Evolutionary conservation across 2,113 vertebrate species (phyloP).

Genomic region (Chamaetylas fuelleborni): DNA sequence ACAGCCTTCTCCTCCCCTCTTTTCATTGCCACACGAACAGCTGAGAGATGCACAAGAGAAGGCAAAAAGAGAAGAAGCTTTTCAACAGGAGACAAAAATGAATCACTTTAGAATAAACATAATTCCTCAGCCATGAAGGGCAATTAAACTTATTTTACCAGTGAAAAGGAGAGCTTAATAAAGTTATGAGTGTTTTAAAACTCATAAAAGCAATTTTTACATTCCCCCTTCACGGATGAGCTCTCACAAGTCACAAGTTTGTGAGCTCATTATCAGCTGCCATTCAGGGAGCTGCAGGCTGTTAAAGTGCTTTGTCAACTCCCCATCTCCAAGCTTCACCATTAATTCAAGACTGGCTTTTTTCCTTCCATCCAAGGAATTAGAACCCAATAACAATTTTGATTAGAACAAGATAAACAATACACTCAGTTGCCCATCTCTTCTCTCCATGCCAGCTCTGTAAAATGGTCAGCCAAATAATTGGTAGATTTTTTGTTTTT

Average conservation of each 20-base stretch:
- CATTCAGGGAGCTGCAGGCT: neutral
- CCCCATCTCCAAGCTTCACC: neutral
- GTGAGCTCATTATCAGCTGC: conserved; percentile 11
- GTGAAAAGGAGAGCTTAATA: conserved; percentile 27
- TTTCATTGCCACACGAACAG: neutral
- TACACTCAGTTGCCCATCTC: neutral
- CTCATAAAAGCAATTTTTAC: conserved; percentile 39
- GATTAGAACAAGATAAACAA: neutral
- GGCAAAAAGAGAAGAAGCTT: neutral
- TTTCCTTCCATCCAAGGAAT: neutral
- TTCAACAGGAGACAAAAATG: neutral
- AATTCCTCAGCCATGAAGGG: conserved; percentile 56
- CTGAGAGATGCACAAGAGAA: neutral
- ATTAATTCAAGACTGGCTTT: neutral
- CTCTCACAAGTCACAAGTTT: neutral
- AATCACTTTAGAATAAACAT: conserved; percentile 33
- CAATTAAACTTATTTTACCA: conserved; percentile 32
- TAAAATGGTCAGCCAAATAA: neutral
- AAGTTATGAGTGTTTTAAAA: conserved; percentile 47
- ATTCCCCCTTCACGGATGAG: conserved; percentile 52
- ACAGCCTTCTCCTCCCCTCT: neutral
- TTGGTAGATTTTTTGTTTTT: neutral
- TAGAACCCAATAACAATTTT: neutral
- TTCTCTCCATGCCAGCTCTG: neutral
- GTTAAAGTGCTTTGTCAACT: conserved; percentile 1